Conservation (phyloP, 2,797 vertebrate genomes). For the Sebastes vulpes region DNA sequence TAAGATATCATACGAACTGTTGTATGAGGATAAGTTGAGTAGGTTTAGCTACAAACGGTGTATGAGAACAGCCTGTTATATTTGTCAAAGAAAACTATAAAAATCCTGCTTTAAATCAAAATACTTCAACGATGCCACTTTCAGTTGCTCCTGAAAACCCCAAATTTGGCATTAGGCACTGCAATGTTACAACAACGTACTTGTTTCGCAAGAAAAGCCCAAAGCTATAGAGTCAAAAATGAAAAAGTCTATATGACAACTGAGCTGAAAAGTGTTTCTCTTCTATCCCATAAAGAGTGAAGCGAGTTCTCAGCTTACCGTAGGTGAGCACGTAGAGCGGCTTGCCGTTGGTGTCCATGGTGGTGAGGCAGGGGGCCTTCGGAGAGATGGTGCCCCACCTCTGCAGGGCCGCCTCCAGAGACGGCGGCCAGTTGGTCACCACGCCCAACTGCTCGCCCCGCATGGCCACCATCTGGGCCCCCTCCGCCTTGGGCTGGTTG, state of each 20-base stretch:
- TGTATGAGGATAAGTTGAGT: no score
- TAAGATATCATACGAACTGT: no score
- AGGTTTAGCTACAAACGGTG: no score
- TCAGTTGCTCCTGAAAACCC: no score
- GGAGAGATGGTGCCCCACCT: slow-evolving; percentile 98
- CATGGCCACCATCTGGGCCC: slow-evolving; percentile 93
- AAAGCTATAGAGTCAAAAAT: not conserved
- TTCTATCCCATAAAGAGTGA: not conserved
- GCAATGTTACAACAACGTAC: not conserved
- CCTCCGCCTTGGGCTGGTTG: slow-evolving; percentile 96
- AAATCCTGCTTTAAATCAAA: no score
- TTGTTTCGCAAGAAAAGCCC: not conserved
- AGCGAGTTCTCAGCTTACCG: slow-evolving; percentile 75
- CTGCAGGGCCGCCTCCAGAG: slow-evolving; percentile 95
- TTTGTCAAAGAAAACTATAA: no score
- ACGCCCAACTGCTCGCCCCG: slow-evolving; percentile 94
- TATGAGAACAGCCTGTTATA: no score
- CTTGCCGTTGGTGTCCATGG: slow-evolving; percentile 97
- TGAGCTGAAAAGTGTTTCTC: not conserved
- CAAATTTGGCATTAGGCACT: no score
- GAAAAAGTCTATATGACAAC: not conserved
- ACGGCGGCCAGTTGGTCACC: slow-evolving; percentile 97
- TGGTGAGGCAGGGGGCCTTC: slow-evolving; percentile 97
- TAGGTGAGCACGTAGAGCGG: slow-evolving; percentile 96
- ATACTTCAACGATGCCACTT: no score